These are phyloP conservation scores for Silurus lanzhouensis DNA, from an alignment of 2,797 vertebrate species.

Conservation along the genomic window DNA sequence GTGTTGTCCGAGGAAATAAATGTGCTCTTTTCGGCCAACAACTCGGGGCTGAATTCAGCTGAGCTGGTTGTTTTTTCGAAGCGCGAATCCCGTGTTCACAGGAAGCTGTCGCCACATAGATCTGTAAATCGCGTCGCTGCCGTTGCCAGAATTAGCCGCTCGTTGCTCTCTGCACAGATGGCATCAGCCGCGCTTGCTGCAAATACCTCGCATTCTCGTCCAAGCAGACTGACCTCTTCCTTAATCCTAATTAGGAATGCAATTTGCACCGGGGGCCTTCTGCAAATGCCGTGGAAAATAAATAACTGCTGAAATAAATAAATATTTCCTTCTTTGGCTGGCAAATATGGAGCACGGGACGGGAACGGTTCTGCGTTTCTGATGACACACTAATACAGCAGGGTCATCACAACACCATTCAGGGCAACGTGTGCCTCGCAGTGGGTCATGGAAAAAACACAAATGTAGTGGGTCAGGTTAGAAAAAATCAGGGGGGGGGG, in stretches of 20 bases:
- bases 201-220: slow-evolving; percentile 77
- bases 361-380: not conserved
- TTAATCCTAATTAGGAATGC: slow-evolving; percentile 84
- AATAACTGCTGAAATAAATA: slow-evolving; percentile 53
- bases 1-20: slow-evolving; percentile 56
- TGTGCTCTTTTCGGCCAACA: slow-evolving; percentile 54
- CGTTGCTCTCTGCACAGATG: slow-evolving; percentile 76
- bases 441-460: slow-evolving; percentile 60
- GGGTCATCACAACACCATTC: slow-evolving; percentile 17
- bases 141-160: slow-evolving; percentile 78
- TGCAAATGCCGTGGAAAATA: slow-evolving; percentile 67
- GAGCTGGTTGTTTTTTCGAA: slow-evolving; percentile 52
- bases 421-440: slow-evolving; percentile 38
- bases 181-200: slow-evolving; percentile 69
- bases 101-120: slow-evolving; percentile 64
- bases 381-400: not conserved
- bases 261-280: slow-evolving; percentile 69
- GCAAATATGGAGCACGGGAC: slow-evolving; percentile 7
- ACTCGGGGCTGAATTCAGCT: slow-evolving; percentile 57
- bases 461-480: slow-evolving; percentile 45
- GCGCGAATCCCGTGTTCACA: slow-evolving; percentile 58
- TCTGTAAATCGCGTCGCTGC: slow-evolving; percentile 69
- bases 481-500: slow-evolving; percentile 10
- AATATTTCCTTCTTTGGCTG: slow-evolving; percentile 40
- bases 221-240: slow-evolving; percentile 75